These are phyloP conservation scores for Thecophora atra DNA, from an alignment of 2,888 invertebrate species.

Conservation along the genomic window DNA sequence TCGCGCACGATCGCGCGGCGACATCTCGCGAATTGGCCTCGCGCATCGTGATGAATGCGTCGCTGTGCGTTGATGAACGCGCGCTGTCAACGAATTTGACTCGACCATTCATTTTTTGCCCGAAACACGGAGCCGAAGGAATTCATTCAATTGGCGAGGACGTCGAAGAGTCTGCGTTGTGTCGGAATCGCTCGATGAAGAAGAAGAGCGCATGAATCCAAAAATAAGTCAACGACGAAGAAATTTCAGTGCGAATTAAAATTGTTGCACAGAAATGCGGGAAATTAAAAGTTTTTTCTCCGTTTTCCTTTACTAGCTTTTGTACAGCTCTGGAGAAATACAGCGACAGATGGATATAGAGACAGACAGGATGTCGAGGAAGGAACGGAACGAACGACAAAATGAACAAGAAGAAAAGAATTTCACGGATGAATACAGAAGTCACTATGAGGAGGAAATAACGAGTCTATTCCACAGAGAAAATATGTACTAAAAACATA, in stretches of 20 bases:
- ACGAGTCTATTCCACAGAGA: neutral
- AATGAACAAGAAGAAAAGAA: neutral
- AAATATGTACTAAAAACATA: neutral
- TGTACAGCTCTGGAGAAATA: neutral
- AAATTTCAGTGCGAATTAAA: slow-evolving; percentile 59
- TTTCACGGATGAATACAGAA: neutral
- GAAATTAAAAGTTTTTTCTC: slow-evolving; percentile 31
- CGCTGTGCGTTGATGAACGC: slow-evolving; percentile 63
- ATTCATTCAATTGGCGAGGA: slow-evolving; percentile 26
- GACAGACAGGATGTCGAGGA: neutral
- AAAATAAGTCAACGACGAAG: slow-evolving; percentile 54
- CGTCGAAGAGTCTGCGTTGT: slow-evolving; percentile 28
- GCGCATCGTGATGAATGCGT: slow-evolving; percentile 52
- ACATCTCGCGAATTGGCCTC: slow-evolving; percentile 25
- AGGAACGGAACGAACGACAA: neutral
- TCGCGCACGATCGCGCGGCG: slow-evolving; percentile 37
- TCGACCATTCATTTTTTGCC: slow-evolving; percentile 47
- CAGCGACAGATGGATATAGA: neutral
- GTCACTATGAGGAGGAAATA: too few species aligned
- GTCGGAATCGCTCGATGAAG: neutral
- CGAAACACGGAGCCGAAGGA: slow-evolving; percentile 22
- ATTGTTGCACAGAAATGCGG: slow-evolving; percentile 48
- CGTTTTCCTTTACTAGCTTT: neutral
- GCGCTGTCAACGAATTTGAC: slow-evolving; percentile 65
- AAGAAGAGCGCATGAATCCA: slow-evolving; percentile 44